These are phyloP conservation scores for Pipistrellus nathusii DNA, from an alignment of 2,797 vertebrate genomes.

Conservation along the genomic window DNA sequence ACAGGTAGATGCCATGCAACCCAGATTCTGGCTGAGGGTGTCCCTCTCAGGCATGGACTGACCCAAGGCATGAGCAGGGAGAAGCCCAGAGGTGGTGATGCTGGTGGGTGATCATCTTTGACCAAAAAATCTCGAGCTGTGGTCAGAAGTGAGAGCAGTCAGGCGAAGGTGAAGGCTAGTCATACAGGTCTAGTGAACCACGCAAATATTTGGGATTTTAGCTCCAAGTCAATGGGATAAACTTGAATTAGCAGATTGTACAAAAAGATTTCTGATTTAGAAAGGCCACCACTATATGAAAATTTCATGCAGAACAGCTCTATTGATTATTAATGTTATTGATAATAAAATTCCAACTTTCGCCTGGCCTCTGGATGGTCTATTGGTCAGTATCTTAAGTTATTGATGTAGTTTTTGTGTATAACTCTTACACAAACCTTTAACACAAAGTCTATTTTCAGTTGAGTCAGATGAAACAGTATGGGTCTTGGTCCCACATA, in stretches of 20 bases:
- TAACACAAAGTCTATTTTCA: neutral
- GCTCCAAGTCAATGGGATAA: neutral
- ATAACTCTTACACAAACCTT: neutral
- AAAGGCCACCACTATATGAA: neutral
- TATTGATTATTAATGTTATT: no score
- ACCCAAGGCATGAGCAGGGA: neutral
- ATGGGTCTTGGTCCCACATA: accelerated
- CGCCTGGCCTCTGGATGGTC: accelerated
- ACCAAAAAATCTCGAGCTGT: neutral
- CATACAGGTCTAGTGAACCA: accelerated
- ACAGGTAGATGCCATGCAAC: no score
- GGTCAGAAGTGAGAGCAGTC: neutral
- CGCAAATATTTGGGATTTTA: neutral
- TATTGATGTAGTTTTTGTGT: accelerated
- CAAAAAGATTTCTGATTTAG: neutral
- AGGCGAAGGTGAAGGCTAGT: accelerated
- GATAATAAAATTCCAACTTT: accelerated
- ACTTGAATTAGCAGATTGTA: no score
- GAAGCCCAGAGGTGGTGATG: no score
- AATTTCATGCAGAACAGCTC: neutral
- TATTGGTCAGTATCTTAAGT: neutral
- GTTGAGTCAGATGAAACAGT: neutral
- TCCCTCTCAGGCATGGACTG: no score
- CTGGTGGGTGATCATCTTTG: accelerated
- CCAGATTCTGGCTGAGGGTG: no score